These are phyloP conservation scores for Sylvicapra grimmia DNA, from an alignment of 2,113 vertebrate genomes.

Conservation along the genomic window DNA sequence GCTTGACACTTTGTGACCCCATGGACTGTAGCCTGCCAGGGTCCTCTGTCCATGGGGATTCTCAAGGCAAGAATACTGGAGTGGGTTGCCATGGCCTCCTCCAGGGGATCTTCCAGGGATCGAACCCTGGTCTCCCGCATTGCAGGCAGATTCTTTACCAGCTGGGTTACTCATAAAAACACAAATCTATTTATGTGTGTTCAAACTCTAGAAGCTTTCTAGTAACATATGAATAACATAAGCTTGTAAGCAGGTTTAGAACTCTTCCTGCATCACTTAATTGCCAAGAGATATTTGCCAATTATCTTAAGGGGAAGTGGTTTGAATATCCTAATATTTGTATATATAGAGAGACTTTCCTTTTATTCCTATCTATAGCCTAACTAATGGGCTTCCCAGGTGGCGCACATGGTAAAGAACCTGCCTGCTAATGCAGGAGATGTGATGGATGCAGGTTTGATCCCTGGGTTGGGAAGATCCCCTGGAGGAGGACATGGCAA, in stretches of 20 bases:
- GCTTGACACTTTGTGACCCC: background rate
- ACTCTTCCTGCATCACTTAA: background rate
- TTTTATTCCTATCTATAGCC: background rate
- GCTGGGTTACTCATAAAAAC: background rate
- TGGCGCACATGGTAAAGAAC: background rate
- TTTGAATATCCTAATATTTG: background rate
- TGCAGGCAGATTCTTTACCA: background rate
- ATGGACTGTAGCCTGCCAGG: background rate
- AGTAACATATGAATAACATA: background rate
- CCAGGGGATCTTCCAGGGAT: background rate
- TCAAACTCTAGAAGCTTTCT: background rate
- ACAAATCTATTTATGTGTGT: background rate
- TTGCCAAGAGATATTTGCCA: background rate
- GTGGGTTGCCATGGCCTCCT: background rate
- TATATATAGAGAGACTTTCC: background rate
- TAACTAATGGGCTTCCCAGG: background rate
- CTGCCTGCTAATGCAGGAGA: background rate
- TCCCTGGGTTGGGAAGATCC: background rate
- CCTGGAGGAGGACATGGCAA: background rate
- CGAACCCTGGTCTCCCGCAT: background rate
- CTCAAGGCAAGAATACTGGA: background rate
- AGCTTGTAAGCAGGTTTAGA: fast-evolving
- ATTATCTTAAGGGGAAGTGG: background rate
- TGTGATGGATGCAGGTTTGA: background rate
- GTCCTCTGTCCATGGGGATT: background rate